Percentiles rank a stretch among this genome's conserved stretches.
Evolutionary conservation across 2,888 invertebrate genomes (phyloP).

Genomic region (Seira sanloemensis): DNA sequence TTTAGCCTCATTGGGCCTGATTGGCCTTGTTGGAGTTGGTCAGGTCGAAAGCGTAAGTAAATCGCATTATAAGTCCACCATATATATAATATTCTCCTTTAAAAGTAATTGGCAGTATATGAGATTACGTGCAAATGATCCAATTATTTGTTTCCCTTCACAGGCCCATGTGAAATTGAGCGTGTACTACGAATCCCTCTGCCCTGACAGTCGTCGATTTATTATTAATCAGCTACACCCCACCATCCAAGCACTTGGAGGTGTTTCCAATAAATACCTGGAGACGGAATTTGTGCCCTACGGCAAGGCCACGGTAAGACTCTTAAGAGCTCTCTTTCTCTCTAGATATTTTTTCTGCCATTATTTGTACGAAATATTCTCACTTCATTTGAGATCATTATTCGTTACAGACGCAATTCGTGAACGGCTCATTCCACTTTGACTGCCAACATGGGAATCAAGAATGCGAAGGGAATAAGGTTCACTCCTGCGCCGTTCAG

Average conservation of each 20-base stretch:
- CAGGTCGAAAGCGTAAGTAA: conserved; percentile 18
- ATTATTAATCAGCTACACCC: conserved; percentile 66
- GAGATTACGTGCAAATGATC: not conserved
- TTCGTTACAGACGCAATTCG: conserved; percentile 51
- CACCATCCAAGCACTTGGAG: conserved; percentile 47
- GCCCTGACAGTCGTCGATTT: conserved; percentile 63
- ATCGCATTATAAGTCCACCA: not conserved
- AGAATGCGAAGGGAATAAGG: conserved; percentile 74
- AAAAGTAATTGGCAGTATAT: not conserved
- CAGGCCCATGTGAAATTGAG: conserved; percentile 55
- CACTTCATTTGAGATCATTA: not conserved
- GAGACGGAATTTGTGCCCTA: conserved; percentile 62
- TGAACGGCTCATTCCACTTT: conserved; percentile 67
- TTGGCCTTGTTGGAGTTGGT: conserved; percentile 24
- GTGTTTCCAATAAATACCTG: conserved; percentile 46
- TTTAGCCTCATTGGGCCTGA: conserved; percentile 23
- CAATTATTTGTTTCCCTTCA: not conserved
- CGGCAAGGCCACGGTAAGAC: conserved; percentile 62
- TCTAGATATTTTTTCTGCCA: not conserved
- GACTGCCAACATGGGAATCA: conserved; percentile 74
- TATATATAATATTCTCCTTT: not conserved
- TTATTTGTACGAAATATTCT: not conserved
- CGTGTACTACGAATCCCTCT: conserved; percentile 59
- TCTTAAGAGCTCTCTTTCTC: not conserved
- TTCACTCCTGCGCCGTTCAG: conserved; percentile 74